Evolutionary conservation across 2,888 invertebrate genomes (phyloP), one percentile per base, ranked within the genome.

Genomic region (Hipparchia semele): DNA sequence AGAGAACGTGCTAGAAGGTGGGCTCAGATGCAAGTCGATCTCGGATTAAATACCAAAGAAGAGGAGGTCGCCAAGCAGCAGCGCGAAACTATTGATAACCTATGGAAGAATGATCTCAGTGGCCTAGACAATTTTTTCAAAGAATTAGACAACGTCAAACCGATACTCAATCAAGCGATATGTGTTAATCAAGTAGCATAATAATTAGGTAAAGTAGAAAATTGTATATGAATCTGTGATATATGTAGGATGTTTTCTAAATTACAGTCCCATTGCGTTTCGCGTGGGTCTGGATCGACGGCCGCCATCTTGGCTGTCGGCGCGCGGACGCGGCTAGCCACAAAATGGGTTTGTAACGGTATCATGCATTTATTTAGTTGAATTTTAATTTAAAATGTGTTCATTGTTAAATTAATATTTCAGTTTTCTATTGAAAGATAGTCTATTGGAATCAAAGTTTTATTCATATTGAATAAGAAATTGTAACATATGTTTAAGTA

Each of bases 91-190:
- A 89, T 94, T 74, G 89, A 92, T 88, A 87, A 87, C 83, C 79
- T 94, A 82, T 94, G 94, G 94, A 93, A 93, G 90, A 94, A 95
- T 84, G 96, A 96, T 87, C 91, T 96, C 84, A 94, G 94, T 86
- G 95, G 95, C 81, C 86, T 96, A 86, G 95, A 96, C 90, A 93
- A 90, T 83, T 96, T 96, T 88, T 96, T 96, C 94, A 94, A 92
- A 80, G 94, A 96, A 87, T 88, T 96, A 83, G 95, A 95, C 83
- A 92, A 91, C 86, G 94, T 96, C 78, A 96, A 95, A 82, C 94
- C 94, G 78, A 75, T 87, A 80, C 81, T 84, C 79, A 86, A 81
- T 78, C 86, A 74, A 69, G 71, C 71, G 72, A 72, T 72, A 71
- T 77, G 74, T 74, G 73, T 73, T 70, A 64, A 60, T 67, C 68